Evolutionary conservation across 2,797 vertebrate genomes (phyloP), one percentile per base, ranked within the genome.

Genomic region (Glyptemys insculpta): DNA sequence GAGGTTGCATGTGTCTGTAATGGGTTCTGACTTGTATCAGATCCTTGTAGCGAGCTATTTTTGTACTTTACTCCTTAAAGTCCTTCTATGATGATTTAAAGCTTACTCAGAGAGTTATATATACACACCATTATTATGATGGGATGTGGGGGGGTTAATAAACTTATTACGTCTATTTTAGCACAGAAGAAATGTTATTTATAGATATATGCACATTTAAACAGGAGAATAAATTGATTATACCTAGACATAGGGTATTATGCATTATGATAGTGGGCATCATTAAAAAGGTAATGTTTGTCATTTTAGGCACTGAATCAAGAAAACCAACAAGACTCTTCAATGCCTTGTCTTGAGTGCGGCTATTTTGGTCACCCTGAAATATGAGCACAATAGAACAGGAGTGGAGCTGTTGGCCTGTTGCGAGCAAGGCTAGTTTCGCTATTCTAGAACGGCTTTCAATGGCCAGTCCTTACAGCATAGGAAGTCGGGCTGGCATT

Each of bases 171-270:
- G 23, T 15, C n/a, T 85, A 65, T 86, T 52, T 86, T 74, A 90
- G 83, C 74, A 68, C 44, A 50, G 80, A 93, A 83, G 68, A 37
- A 85, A 81, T 62, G 25, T 86, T 90, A 95, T 96, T 96, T 97
- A 91, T 90, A 91, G 93, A 83, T 29, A 88, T 81, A 29, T 49
- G 47, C 34, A 62, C 14, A 8, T n/a, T 89, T 83, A 86, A 44
- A 12, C 90, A 59, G 27, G 31, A 86, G 59, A 92, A 85, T 90
- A 94, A 92, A 87, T 87, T 78, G 72, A 49, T 53, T 91, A 90
- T 90, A 93, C 79, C 87, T 79, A 94, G 82, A 94, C 83, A 56
- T 86, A 94, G 81, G 79, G 91, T 89, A 91, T 87, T 79, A 23
- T 5, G 25, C 37, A 19, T 41, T 47, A 41, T 44, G 31, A 52